Evolutionary conservation across 2,113 vertebrate genomes (phyloP), one percentile per base, ranked within the genome.

Genomic region (Corythoichthys haematopterus): DNA sequence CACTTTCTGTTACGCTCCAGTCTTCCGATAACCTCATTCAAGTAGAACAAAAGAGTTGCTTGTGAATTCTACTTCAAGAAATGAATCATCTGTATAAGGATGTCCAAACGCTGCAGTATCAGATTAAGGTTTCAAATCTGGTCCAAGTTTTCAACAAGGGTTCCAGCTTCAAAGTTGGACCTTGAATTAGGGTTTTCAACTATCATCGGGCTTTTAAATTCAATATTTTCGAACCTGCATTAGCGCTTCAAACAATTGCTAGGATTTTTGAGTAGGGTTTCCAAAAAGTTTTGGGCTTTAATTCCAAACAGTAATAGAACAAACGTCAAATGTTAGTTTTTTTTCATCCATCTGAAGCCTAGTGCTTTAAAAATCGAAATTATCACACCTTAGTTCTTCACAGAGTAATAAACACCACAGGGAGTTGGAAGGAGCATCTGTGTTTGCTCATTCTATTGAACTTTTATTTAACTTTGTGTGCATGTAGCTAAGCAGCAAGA

Each of bases 401-500:
- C 57, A 38, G 20, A 61, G 70, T 75, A 59, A 66, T 64, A 68
- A 72, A 38, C 9, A 65, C 3, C 36, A 45, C 61, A 35, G 9
- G 57, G 57, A 60, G 56, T n/a, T 43, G 65, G 13, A 60, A 36
- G 55, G 50, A 43, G 28, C 65, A 46, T 72, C 62, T 72, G 68
- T 71, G 68, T 60, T 56, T 4, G n/a, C 43, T 28, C 3, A 20
- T 45, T 43, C 45, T 14, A 64, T 64, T 40, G 3, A 40, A 60
- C 38, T 60, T 60, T 60, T 7, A 36, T 46, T 64, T 64, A 20
- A 1, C 66, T 36, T 33, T 57, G n/a, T 71, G 6, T 77, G 72
- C 76, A 68, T 10, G 14, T 76, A 99, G 97, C 90, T 99, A 74
- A 94, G 93, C 88, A 93, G 87, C 74, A 92, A 94, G 64, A 98